Base-by-base conservation (phyloP, 2,888 invertebrate species). In the Harpalus rufipes region DNA sequence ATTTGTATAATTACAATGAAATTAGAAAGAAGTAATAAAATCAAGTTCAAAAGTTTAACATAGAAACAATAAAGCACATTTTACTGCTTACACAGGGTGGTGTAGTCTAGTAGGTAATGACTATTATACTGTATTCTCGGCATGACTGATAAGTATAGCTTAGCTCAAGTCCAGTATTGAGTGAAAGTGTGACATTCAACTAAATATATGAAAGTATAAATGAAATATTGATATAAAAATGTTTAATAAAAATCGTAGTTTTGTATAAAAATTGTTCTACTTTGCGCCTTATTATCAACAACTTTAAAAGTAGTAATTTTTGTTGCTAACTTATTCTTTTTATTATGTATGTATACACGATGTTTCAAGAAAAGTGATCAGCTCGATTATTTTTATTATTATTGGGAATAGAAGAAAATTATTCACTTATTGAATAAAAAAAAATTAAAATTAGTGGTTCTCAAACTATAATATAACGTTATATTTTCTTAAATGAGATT, bases 61-160 rank as follows among this genome's bases (percentile, higher is more conserved):
- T 86, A 85, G 86, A 79, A 85, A 86, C 65, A 78, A 58, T 83
- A 76, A 80, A 84, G 84, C 84, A 84, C 84, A 78, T 78, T 84
- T 83, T 65, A 85, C 85, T 85, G 87, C 86, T 86, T 86, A 88
- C 87, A 88, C 87, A 87, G 88, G 87, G 87, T 88, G 87, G 87
- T 86, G 86, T 87, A 87, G 87, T 86, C 86, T 87, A 86, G 84
- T 86, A 85, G 32, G 59, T 82, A 51, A 78, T 79, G 44, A 68
- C 76, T 59, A 76, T 81, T 81, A 79, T 56, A 56, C 18, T 74
- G 41, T 84, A 83, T 59, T 84, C 82, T 78, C 59, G 18, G 84
- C 61, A 84, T 84, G 63, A 84, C 63, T 84, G 84, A 78, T 72
- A 74, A 72, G 76, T 41, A 78, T 61, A 84, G 80, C 14, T 56